These are phyloP conservation scores for Trinectes maculatus DNA, from an alignment of 2,113 vertebrate genomes.

Conservation along the genomic window DNA sequence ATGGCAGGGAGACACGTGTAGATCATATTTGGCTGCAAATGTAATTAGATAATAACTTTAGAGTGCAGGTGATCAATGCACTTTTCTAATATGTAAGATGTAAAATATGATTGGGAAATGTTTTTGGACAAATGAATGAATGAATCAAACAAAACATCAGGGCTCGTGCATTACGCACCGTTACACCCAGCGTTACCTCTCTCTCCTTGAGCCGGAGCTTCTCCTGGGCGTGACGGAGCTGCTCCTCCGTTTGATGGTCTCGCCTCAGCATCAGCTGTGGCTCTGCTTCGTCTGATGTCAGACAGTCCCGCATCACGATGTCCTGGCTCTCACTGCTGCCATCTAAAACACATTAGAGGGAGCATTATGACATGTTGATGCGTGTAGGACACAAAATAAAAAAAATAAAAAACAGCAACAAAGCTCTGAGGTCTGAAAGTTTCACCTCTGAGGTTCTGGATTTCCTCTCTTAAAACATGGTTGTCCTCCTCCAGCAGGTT, in stretches of 20 bases:
- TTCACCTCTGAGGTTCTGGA: slow-evolving; percentile 69
- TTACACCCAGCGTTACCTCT: slow-evolving; percentile 65
- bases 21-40: background rate
- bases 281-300: slow-evolving; percentile 35
- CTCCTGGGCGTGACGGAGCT: slow-evolving; percentile 68
- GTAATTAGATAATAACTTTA: too few species aligned
- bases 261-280: slow-evolving; percentile 17
- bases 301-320: slow-evolving; percentile 14
- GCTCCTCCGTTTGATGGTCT: slow-evolving; percentile 46
- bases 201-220: slow-evolving; percentile 74
- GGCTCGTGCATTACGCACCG: background rate
- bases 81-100: background rate
- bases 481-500: slow-evolving; percentile 82
- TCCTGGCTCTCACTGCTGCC: slow-evolving; percentile 25
- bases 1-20: background rate
- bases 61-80: too few species aligned
- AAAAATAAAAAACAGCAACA: too few species aligned
- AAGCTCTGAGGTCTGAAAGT: background rate
- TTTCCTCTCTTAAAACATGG: slow-evolving; percentile 66
- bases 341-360: slow-evolving; percentile 56
- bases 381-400: too few species aligned
- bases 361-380: background rate
- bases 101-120: background rate
- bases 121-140: too few species aligned
- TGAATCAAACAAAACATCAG: too few species aligned